Percentiles rank a stretch among this genome's conserved stretches.
Conservation (phyloP, 23 tunicate genomes). For the Corella eumyota region DNA sequence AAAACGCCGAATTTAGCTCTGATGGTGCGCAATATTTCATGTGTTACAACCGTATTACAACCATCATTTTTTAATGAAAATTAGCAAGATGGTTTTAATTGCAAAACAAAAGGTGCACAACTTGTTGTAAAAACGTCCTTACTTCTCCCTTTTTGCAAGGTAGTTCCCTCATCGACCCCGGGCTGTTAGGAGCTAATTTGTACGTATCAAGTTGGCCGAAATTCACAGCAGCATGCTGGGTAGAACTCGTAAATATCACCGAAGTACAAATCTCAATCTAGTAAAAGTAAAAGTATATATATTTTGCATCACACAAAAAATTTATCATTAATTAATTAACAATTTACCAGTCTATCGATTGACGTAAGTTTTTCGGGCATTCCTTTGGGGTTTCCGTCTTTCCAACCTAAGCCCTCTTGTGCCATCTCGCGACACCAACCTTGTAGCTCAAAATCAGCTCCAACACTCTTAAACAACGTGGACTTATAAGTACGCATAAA, state of each 20-base stretch:
- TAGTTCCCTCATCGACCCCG: slow-evolving; percentile 51
- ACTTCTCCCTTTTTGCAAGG: slow-evolving; percentile 74
- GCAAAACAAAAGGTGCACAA: neutral
- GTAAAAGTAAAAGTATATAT: no score
- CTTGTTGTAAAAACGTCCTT: neutral
- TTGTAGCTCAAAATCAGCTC: slow-evolving; percentile 11
- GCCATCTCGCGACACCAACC: slow-evolving; percentile 24
- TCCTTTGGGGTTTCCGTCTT: slow-evolving; percentile 24
- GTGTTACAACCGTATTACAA: no score
- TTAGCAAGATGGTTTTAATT: neutral
- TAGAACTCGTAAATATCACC: slow-evolving; percentile 43
- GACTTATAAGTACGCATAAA: no score
- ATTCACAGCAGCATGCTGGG: slow-evolving; percentile 57
- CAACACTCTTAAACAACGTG: slow-evolving; percentile 13
- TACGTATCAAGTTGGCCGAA: slow-evolving; percentile 48
- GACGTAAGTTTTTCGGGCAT: slow-evolving; percentile 1
- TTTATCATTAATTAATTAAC: neutral
- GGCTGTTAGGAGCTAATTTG: slow-evolving; percentile 59
- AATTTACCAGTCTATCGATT: slow-evolving; percentile 18
- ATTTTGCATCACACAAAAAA: neutral
- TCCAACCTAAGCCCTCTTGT: slow-evolving; percentile 33
- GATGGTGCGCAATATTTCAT: no score
- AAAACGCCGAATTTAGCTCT: no score
- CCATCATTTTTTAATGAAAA: neutral
- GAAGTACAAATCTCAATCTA: slow-evolving; percentile 24